Base-by-base conservation (phyloP, 2,113 vertebrate species). In the Anseranas semipalmata region DNA sequence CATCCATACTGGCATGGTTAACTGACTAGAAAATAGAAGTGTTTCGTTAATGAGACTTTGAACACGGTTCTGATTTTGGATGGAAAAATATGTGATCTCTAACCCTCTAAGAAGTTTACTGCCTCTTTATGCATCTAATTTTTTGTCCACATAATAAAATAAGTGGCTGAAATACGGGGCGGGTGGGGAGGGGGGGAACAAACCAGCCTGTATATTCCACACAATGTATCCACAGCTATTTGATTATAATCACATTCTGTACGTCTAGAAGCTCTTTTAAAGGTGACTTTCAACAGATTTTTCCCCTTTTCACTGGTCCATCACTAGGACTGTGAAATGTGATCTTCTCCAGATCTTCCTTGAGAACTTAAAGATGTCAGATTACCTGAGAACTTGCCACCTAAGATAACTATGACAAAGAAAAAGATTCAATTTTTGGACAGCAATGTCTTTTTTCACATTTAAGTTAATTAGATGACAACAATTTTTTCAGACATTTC, bases 381-480 rank as follows among this genome's bases (percentile, higher is more conserved):
- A 68, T 68, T 59, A 84, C 17, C 52, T 24, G 28, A 77, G n/a
- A 88, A 71, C 33, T 19, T 83, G 52, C 33, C 21, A 87, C 32
- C 46, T 5, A 60, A 30, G 1, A 0, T 43, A 82, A 72, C 21
- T 20, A 75, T 0, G 2, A 68, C 32, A 21, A 71, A 73, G 55
- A 81, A 96, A 80, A 88, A 74, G 21, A 22, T 86, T 39, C 15
- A 13, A 16, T 22, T 74, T 88, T 48, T 75, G 18, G 58, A 60
- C 25, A 48, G 30, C 0, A 0, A 68, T 13, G 10, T 60, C 35
- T 55, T 85, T 56, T 43, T 53, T 65, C 43, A 60, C 15, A 79
- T 65, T 82, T 28, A 76, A 60, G 12, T 73, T 55, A 75, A 72
- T 20, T 25, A 68, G 12, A 43, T 10, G 22, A 77, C 35, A 65